Base-by-base conservation (phyloP, 1,140 invertebrate genomes). In the Drosophila trapezifrons region DNA sequence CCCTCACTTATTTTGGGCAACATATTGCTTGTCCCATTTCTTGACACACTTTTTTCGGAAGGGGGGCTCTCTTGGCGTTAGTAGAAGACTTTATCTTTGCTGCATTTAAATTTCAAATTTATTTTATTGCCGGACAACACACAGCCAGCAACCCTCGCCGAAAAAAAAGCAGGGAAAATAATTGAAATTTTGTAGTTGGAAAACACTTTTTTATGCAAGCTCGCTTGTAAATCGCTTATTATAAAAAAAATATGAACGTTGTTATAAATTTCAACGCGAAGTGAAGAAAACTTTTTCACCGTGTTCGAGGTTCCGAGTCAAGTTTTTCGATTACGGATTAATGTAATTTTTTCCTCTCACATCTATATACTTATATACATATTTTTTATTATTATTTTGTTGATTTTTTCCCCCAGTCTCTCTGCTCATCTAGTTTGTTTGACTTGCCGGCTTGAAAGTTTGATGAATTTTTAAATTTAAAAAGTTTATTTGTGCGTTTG, bases 401-500 rank as follows among this genome's bases (percentile, higher is more conserved):
- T 69, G 17, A 51, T 56, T 55, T 35, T 56, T 60, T 55, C 43
- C 27, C 55, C 49, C 10, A 40, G 51, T 37, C 51, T 35, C 51
- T 35, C 18, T 52, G 70, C 62, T 65, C 63, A 63, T 51, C 57
- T 79, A 67, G 67, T 87, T 89, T 80, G 76, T 80, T 83, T 83
- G 84, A 77, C 76, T 71, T 71, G 51, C 27, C 35, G 57, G 84
- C 60, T 80, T 84, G 76, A 89, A 89, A 89, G 84, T 89, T 89
- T 89, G 84, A 89, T 89, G 84, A 89, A 89, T 89, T 89, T 89
- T 89, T 89, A 89, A 89, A 89, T 89, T 89, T 89, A 84, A 89
- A 89, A 89, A 89, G 84, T 86, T 89, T 89, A 89, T 89, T 87
- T 90, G 84, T 66, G 83, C 78, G 77, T 81, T 81, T 70, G 78